Evolutionary conservation across 2,888 invertebrate genomes (phyloP).

Genomic region (Tillus elongatus): DNA sequence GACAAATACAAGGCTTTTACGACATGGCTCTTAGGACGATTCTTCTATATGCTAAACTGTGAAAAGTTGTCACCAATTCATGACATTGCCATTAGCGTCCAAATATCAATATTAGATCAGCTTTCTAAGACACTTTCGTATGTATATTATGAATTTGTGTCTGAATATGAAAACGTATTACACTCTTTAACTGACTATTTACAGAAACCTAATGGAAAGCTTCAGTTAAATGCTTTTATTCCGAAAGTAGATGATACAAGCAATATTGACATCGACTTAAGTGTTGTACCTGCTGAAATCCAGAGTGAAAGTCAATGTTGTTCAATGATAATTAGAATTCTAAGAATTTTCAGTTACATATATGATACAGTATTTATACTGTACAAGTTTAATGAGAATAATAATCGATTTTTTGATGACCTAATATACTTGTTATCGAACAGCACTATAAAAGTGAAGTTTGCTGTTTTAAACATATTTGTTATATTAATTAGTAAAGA

Average conservation of each 20-base stretch:
- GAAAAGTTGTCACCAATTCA: constrained; percentile 48
- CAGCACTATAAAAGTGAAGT: constrained; percentile 21
- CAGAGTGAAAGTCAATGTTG: constrained; percentile 20
- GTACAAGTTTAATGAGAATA: constrained; percentile 23
- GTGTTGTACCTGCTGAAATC: constrained; percentile 29
- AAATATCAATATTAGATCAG: constrained; percentile 48
- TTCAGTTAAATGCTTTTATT: constrained; percentile 43
- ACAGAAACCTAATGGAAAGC: constrained; percentile 27
- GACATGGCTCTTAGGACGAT: constrained; percentile 57
- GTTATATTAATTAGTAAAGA: too few species aligned
- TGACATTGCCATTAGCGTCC: constrained; percentile 46
- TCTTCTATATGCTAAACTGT: constrained; percentile 54
- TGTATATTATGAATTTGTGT: constrained; percentile 44
- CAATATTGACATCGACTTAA: constrained; percentile 29
- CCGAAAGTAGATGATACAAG: constrained; percentile 38
- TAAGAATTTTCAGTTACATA: constrained; percentile 29
- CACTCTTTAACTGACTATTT: constrained; percentile 42
- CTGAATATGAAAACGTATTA: constrained; percentile 45
- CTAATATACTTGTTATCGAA: constrained; percentile 25
- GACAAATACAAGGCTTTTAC: constrained; percentile 47
- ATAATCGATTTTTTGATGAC: constrained; percentile 23
- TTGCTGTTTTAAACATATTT: constrained; percentile 27
- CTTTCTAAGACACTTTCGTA: constrained; percentile 45
- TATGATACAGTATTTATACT: constrained; percentile 25
- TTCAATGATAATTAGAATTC: constrained; percentile 27